Base-by-base conservation (phyloP, 2,888 invertebrate genomes). In the Podabrus alpinus region DNA sequence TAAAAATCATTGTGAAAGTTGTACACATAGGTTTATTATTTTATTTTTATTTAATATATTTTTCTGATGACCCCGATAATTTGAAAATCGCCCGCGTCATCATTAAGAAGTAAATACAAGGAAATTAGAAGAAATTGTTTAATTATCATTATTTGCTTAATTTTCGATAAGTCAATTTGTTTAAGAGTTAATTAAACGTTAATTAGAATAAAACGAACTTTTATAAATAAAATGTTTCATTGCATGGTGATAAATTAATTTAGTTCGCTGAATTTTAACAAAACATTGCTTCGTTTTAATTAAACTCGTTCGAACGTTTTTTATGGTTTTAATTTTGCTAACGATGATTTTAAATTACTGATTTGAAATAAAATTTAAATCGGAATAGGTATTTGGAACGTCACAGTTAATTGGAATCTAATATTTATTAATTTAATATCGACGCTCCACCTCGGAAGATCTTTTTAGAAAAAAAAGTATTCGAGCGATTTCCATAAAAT, bases 321-420 rank as follows among this genome's bases (percentile, higher is more conserved):
- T 64, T 64, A 64, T 64, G 19, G 62, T 64, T 64, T 64, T 64
- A 64, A 64, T 64, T 64, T 64, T 64, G 62, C 62, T 64, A 64
- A 64, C 62, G 62, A 64, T 64, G 19, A 64, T 64, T 64, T 64
- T 21, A 64, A 64, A 64, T 64, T 64, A 64, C 62, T 19, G 62
- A 64, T 64, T 64, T 64, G n/a, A 64, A 64, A 64, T 64, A 64
- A 64, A 64, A 19, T 64, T 64, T 64, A 64, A 64, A 64, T 64
- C 62, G 62, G 45, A 64, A 19, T 64, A 64, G 16, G 62, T 21
- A 19, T 64, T 64, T n/a, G 62, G 62, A 19, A 64, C 21, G 62
- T 64, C 21, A 19, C n/a, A 64, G 17, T 64, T 64, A 64, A 64
- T 64, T 64, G 21, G n/a, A 64, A 45, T 9, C 45, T n/a, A 45